Evolutionary conservation across 1,140 invertebrate genomes (phyloP).

Genomic region (Diorhabda sublineata): DNA sequence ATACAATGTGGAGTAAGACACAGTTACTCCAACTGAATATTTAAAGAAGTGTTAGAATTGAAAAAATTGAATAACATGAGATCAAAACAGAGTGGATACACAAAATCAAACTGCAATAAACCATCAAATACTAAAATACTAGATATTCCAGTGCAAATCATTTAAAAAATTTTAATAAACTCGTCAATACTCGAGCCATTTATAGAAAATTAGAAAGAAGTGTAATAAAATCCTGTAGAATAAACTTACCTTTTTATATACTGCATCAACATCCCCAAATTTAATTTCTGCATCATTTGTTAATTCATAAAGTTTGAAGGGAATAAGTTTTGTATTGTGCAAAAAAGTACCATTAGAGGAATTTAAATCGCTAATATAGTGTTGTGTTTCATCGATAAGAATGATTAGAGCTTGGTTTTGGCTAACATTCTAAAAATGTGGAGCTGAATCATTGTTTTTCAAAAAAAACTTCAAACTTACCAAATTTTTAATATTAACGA

Average conservation of each 20-base stretch:
- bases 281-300: slow-evolving; percentile 27
- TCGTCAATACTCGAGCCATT: no score
- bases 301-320: slow-evolving; percentile 35
- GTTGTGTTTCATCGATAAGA: slow-evolving; percentile 31
- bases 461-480: slow-evolving; percentile 22
- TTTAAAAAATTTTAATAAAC: no score
- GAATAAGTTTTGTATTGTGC: slow-evolving; percentile 28
- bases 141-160: no score
- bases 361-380: slow-evolving; percentile 40
- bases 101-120: no score
- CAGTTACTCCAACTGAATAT: no score
- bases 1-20: no score
- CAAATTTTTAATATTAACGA: slow-evolving; percentile 37
- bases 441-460: neutral
- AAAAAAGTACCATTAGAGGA: slow-evolving; percentile 41
- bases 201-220: no score
- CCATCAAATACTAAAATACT: no score
- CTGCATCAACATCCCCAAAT: slow-evolving; percentile 31
- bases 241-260: slow-evolving; percentile 25
- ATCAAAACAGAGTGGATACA: no score
- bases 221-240: neutral
- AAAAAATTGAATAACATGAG: no score
- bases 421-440: slow-evolving; percentile 35
- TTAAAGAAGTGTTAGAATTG: no score
- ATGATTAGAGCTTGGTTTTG: slow-evolving; percentile 40